Percentiles rank a stretch among this genome's conserved stretches.
phyloP scores from a whole-genome alignment of 37 sponge, comb jelly and placozoan species.

The Oopsacas minuta region DNA sequence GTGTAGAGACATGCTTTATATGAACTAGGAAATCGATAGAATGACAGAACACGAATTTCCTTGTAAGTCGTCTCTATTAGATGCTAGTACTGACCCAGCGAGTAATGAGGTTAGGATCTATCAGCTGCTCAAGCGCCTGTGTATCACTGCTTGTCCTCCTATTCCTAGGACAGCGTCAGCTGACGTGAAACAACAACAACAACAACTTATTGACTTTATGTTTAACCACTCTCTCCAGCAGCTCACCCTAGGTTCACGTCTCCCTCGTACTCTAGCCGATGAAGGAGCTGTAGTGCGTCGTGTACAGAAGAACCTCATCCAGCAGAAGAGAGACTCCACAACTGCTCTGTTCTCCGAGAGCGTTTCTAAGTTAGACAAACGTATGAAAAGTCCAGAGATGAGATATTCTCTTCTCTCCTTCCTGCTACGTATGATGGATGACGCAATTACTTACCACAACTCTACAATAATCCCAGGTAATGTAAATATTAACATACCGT shows the following conservation, averaged over 20 bases:
- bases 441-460: neutral
- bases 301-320: neutral
- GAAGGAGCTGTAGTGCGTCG: neutral
- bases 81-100: neutral
- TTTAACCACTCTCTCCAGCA: neutral
- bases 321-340: constrained; percentile 1
- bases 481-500: neutral
- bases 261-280: neutral
- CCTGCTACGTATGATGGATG: neutral
- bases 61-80: neutral
- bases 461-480: neutral
- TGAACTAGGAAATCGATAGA: too few species aligned
- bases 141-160: neutral
- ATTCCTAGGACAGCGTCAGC: neutral
- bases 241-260: neutral
- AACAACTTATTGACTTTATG: neutral
- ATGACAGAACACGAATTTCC: neutral
- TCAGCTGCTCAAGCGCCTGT: neutral
- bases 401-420: neutral
- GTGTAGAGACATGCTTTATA: too few species aligned
- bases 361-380: neutral
- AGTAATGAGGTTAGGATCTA: neutral
- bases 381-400: neutral
- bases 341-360: neutral
- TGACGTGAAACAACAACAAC: neutral